Conservation (phyloP, 2,797 vertebrate genomes). For the Gallinago nigripennis region DNA sequence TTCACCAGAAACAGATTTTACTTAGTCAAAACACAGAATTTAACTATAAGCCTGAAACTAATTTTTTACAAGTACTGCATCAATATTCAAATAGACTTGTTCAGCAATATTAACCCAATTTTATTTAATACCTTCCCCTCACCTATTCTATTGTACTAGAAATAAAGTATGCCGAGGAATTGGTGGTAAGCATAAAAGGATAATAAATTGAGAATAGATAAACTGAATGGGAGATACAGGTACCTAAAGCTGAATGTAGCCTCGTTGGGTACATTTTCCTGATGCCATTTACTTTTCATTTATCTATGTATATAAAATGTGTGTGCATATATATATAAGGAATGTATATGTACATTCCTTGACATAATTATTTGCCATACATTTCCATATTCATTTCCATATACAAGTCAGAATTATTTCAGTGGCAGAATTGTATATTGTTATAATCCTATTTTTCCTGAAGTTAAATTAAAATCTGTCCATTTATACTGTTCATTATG, state of each 20-base stretch:
- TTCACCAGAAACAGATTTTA: not conserved
- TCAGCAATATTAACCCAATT: not conserved
- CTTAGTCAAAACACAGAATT: not conserved
- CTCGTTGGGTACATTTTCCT: not conserved
- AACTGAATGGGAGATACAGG: not conserved
- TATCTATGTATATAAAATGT: not conserved
- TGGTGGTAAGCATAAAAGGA: not conserved
- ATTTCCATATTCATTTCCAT: not conserved
- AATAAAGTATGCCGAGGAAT: not conserved
- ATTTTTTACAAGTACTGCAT: not conserved
- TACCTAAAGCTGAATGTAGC: not conserved
- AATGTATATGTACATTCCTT: not conserved
- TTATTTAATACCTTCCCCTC: not conserved
- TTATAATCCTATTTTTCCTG: not conserved
- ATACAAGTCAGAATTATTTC: not conserved
- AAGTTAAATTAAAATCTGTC: not conserved
- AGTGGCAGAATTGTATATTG: not conserved
- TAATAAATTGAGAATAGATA: not conserved
- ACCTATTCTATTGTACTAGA: not conserved
- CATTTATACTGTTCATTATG: not conserved
- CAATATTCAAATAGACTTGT: not conserved
- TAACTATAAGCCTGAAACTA: not conserved
- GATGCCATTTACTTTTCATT: not conserved
- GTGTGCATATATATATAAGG: not conserved
- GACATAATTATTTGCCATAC: not conserved